Evolutionary conservation across 2,113 vertebrate species (phyloP).

Genomic region (Microtus pennsylvanicus): DNA sequence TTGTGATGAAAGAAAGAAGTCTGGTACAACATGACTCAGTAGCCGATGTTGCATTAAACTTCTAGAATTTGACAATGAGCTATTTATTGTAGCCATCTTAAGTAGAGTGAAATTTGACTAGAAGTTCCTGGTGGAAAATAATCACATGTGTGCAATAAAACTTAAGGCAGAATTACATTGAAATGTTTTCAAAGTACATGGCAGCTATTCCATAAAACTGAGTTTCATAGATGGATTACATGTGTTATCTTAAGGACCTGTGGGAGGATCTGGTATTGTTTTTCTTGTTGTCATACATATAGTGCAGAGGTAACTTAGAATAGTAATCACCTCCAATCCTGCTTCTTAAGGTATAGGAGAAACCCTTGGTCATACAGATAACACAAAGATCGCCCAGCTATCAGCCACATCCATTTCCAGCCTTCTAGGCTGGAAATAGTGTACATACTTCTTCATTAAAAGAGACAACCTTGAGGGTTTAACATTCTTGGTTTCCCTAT

Average conservation of each 20-base stretch:
- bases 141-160: too few relatives aligned
- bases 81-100: too few relatives aligned
- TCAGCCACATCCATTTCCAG: background rate
- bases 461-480: background rate
- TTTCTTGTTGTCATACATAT: background rate
- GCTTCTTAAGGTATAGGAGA: background rate
- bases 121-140: background rate
- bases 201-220: background rate
- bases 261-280: background rate
- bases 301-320: background rate
- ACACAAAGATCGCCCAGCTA: background rate
- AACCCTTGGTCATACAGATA: background rate
- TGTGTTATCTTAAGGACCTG: background rate
- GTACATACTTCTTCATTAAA: background rate
- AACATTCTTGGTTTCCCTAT: background rate
- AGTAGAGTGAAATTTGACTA: background rate
- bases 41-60: background rate
- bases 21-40: background rate
- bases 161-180: background rate
- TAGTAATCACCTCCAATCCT: background rate
- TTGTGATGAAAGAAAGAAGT: too few relatives aligned
- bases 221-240: background rate
- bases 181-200: background rate
- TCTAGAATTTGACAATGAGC: background rate
- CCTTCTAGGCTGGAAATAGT: background rate